Evolutionary conservation across 2,888 invertebrate species (phyloP), one percentile per base, ranked within the genome.

Genomic region (Listrodromus nycthemerus): DNA sequence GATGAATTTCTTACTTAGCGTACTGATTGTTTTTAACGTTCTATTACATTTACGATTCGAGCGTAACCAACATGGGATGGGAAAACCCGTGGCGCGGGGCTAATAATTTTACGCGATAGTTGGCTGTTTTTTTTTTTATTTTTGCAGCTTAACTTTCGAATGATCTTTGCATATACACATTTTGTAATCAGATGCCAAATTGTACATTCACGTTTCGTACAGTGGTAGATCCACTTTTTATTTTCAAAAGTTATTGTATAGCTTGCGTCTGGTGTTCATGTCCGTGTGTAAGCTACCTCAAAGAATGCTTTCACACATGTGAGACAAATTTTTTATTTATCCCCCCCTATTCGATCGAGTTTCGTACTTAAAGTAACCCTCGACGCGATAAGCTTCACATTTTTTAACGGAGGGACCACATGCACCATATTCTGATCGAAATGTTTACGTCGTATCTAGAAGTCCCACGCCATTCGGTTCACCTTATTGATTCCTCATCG

Each of bases 11-110:
- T 91, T 92, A 92, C 89, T 90, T 91, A 92, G 90, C 88, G 76
- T 91, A 91, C 88, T 87, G 90, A 92, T 93, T 91, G 90, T 92
- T 93, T 91, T 91, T 90, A 92, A 89, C 90, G 92, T 93, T 92
- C 87, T 91, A 89, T 83, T 89, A 89, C 87, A 86, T 89, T 90
- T 90, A 89, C 85, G 78, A 86, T 82, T 71, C 69, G 74, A 83
- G 30, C 74, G 37, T 58, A 76, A 63, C 71, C 67, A 80, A 55
- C 70, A 76, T 61, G 83, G 70, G 73, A 77, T 77, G 55, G 30
- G 63, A 80, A 37, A 70, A 66, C 55, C 48, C 71, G 80, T 82
- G 65, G 80, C 78, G 61, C 69, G 50, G 74, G 69, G 77, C 80
- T 61, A 69, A 71, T 63, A 50, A 75, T 66, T 82, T 27, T 63